Percentiles rank a stretch among this genome's conserved stretches.
Conservation (phyloP, 2,888 invertebrate species). For the Julus scandinavius region DNA sequence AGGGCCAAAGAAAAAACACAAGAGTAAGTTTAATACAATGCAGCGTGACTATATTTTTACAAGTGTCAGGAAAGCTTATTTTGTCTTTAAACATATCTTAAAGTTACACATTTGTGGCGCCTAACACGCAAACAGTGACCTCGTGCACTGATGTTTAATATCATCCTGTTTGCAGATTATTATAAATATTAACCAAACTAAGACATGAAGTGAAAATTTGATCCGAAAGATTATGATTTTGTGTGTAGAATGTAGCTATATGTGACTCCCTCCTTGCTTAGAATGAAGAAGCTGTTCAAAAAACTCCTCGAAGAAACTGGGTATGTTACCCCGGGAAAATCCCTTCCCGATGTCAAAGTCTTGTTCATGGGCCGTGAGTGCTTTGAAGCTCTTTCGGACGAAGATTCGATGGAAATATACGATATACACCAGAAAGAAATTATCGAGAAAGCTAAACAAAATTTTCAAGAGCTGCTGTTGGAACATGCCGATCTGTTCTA, state of each 20-base stretch:
- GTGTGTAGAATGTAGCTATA: background rate
- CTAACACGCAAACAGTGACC: too few species aligned
- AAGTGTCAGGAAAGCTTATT: too few species aligned
- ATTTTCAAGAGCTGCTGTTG: slow-evolving; percentile 89
- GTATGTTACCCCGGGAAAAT: slow-evolving; percentile 95
- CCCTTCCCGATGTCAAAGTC: slow-evolving; percentile 85
- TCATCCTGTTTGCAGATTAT: too few species aligned
- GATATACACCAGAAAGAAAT: slow-evolving; percentile 92
- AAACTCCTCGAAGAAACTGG: slow-evolving; percentile 91
- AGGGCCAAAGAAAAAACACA: slow-evolving; percentile 91
- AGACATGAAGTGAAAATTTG: background rate
- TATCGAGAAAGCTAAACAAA: slow-evolving; percentile 87
- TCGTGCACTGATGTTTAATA: too few species aligned
- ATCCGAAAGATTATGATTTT: background rate
- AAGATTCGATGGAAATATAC: slow-evolving; percentile 91
- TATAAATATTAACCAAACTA: background rate
- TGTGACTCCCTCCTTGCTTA: slow-evolving; percentile 64
- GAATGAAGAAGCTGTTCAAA: slow-evolving; percentile 94
- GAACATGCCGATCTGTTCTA: slow-evolving; percentile 95
- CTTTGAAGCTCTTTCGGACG: slow-evolving; percentile 89
- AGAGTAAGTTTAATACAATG: slow-evolving; percentile 73
- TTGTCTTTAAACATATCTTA: too few species aligned
- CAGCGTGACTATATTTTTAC: background rate
- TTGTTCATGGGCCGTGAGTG: slow-evolving; percentile 94
- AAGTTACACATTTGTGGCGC: too few species aligned